Conservation (phyloP, 2,113 vertebrate species). For the Microtus richardsoni region DNA sequence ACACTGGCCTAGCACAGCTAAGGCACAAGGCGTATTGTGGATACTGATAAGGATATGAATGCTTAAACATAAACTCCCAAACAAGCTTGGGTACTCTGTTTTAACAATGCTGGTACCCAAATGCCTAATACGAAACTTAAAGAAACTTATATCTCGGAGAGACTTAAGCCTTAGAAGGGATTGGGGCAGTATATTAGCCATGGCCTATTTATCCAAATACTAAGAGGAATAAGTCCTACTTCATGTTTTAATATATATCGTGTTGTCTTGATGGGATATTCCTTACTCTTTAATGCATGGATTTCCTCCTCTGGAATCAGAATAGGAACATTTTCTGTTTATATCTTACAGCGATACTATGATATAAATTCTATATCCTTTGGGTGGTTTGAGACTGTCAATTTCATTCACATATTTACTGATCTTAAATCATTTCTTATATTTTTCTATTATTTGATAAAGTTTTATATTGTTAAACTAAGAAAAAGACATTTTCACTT, state of each 20-base stretch:
- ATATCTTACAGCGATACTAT: not conserved
- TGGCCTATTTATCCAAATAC: not conserved
- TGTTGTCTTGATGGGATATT: not conserved
- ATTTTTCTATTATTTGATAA: not conserved
- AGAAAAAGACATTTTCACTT: not conserved
- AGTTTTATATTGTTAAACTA: not conserved
- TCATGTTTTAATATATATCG: not conserved
- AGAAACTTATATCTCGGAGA: not conserved
- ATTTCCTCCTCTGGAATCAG: not conserved
- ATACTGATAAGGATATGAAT: not conserved
- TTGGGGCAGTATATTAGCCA: not conserved
- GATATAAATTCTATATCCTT: conserved; percentile 3
- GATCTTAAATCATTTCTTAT: not conserved
- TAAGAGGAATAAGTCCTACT: not conserved
- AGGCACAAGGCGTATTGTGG: not conserved
- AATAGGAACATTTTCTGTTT: not conserved
- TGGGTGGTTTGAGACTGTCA: not conserved
- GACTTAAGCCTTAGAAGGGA: not conserved
- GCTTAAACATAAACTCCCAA: not conserved
- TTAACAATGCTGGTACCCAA: not conserved
- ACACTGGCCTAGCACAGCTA: not conserved
- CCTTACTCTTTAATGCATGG: not conserved
- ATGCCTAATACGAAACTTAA: not conserved
- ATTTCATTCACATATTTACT: not conserved
- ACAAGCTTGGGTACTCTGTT: not conserved